Evolutionary conservation across 2,888 invertebrate genomes (phyloP).

Genomic region (Agonopterix subpropinquella): DNA sequence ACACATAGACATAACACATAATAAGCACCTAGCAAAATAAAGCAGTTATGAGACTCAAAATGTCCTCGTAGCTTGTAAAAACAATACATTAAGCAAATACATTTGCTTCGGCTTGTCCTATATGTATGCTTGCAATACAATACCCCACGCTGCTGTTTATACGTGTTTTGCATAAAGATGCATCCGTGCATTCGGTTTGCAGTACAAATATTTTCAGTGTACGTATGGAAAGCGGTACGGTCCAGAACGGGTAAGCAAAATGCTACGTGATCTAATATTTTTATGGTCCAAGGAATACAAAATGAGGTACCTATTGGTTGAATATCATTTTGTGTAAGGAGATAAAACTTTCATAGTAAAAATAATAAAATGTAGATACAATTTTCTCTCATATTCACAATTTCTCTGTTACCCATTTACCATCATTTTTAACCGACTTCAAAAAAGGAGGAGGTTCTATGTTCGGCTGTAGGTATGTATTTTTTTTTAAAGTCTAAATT

Average conservation of each 20-base stretch:
- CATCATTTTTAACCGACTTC: too few species aligned
- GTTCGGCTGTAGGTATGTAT: too few species aligned
- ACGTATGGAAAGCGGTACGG: constrained; percentile 5
- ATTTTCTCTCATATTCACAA: too few species aligned
- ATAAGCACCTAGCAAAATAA: too few species aligned
- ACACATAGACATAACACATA: too few species aligned
- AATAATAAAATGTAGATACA: too few species aligned
- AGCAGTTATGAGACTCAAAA: too few species aligned
- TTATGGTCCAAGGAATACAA: constrained; percentile 4
- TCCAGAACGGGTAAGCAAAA: constrained; percentile 10
- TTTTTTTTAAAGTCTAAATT: background rate
- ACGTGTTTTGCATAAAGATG: constrained; percentile 12
- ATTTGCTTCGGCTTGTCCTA: constrained; percentile 4
- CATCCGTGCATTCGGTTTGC: constrained; percentile 9
- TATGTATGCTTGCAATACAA: constrained; percentile 5
- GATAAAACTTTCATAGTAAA: too few species aligned
- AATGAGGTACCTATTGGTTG: background rate
- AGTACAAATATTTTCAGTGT: constrained; percentile 12
- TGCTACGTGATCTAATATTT: constrained; percentile 10
- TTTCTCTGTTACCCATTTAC: background rate
- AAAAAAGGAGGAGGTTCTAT: too few species aligned
- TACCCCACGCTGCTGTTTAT: constrained; percentile 1
- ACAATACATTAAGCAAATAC: background rate
- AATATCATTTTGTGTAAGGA: background rate
- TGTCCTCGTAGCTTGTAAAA: too few species aligned